Evolutionary conservation across 2,888 invertebrate genomes (phyloP).

Genomic region (Mesoligia furuncula): DNA sequence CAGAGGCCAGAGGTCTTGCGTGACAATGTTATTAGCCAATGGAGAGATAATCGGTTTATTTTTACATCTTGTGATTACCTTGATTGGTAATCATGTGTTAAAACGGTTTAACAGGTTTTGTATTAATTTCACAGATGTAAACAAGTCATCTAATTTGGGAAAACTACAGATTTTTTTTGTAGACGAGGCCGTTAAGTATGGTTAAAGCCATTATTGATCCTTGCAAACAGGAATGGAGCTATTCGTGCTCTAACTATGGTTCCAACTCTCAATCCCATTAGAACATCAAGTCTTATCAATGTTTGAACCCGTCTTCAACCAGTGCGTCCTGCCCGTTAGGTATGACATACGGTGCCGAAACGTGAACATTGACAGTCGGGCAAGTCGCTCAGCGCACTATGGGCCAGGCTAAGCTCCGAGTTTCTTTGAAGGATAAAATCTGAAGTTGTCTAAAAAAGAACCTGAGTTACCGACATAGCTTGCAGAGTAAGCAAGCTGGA

Average conservation of each 20-base stretch:
- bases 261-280: too few relatives aligned
- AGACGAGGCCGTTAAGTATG: rapidly evolving
- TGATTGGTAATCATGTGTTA: not conserved
- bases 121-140: constrained; percentile 5
- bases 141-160: not conserved
- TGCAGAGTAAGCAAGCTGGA: not conserved
- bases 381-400: not conserved
- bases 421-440: not conserved
- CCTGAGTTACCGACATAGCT: not conserved
- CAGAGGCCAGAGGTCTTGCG: not conserved
- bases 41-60: constrained; percentile 30
- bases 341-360: not conserved
- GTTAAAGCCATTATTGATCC: not conserved
- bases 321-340: not conserved
- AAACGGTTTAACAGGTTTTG: not conserved
- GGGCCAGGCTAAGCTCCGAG: not conserved
- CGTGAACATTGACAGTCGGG: not conserved
- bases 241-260: not conserved
- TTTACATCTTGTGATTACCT: constrained; percentile 16
- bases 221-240: not conserved
- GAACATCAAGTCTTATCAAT: not conserved
- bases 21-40: constrained; percentile 4
- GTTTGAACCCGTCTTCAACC: not conserved
- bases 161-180: not conserved
- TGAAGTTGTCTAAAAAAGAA: not conserved